Conservation (phyloP, 2,888 invertebrate genomes). For the Mesopsocus fuscifrons region DNA sequence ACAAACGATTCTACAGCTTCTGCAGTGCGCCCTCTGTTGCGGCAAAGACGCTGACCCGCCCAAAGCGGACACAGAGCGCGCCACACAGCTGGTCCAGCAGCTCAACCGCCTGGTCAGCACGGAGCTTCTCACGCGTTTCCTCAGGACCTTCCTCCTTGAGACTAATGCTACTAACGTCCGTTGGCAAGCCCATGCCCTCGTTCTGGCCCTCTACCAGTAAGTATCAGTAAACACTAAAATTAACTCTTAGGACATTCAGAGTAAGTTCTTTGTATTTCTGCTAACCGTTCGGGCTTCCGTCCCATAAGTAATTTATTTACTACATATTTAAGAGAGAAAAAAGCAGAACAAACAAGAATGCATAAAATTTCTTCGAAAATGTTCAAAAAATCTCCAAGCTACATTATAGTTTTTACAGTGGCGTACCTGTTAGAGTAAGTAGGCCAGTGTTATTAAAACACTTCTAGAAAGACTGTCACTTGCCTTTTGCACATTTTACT, state of each 20-base stretch:
- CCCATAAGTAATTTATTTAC: too few species aligned
- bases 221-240: constrained; percentile 17
- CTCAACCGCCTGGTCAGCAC: constrained; percentile 35
- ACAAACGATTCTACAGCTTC: constrained; percentile 71
- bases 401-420: too few species aligned
- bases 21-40: constrained; percentile 73
- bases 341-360: too few species aligned
- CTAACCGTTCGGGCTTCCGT: neutral
- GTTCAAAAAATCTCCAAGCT: too few species aligned
- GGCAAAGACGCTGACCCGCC: constrained; percentile 19
- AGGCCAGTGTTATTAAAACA: too few species aligned
- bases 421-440: too few species aligned
- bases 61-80: constrained; percentile 47
- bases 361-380: too few species aligned
- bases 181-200: constrained; percentile 86
- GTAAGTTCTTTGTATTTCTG: neutral
- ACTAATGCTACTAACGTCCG: constrained; percentile 83
- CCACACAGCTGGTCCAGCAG: constrained; percentile 49
- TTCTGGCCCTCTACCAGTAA: constrained; percentile 66
- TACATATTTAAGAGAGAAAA: too few species aligned
- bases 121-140: constrained; percentile 49
- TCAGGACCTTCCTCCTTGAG: constrained; percentile 79
- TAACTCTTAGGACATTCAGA: neutral
- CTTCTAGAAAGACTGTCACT: too few species aligned
- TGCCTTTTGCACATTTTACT: too few species aligned